Evolutionary conservation across 2,797 vertebrate genomes (phyloP).

Genomic region (Crenichthys baileyi): DNA sequence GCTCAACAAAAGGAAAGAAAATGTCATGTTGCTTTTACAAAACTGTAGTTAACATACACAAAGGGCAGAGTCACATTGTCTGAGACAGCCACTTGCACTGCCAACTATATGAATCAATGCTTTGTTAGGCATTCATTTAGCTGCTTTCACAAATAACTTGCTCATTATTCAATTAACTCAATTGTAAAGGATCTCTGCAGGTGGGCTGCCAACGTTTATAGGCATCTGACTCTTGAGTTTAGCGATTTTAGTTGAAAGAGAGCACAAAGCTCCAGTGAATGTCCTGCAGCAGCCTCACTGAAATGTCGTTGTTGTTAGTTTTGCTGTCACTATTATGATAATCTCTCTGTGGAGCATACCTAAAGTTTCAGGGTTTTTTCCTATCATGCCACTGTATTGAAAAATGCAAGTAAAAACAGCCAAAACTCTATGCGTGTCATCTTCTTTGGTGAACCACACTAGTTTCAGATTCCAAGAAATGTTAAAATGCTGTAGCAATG

Average conservation of each 20-base stretch:
- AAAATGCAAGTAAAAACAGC: not conserved
- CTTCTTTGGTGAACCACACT: not conserved
- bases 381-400: not conserved
- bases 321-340: constrained; percentile 10
- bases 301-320: constrained; percentile 29
- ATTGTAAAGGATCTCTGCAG: constrained; percentile 46
- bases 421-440: not conserved
- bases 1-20: constrained; percentile 52
- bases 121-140: constrained; percentile 53
- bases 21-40: constrained; percentile 33
- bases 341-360: not conserved
- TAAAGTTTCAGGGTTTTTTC: not conserved
- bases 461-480: not conserved
- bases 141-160: constrained; percentile 21
- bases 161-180: constrained; percentile 58
- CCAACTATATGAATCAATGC: constrained; percentile 15
- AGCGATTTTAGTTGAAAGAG: constrained; percentile 13
- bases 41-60: constrained; percentile 6
- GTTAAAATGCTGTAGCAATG: not conserved
- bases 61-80: constrained; percentile 20
- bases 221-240: constrained; percentile 21
- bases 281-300: constrained; percentile 15
- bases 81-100: constrained; percentile 21
- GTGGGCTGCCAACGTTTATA: constrained; percentile 36
- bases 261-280: not conserved